Percentiles rank a stretch among this genome's conserved stretches.
Conservation (phyloP, 2,113 vertebrate species). For the Rhabdornis inornatus region DNA sequence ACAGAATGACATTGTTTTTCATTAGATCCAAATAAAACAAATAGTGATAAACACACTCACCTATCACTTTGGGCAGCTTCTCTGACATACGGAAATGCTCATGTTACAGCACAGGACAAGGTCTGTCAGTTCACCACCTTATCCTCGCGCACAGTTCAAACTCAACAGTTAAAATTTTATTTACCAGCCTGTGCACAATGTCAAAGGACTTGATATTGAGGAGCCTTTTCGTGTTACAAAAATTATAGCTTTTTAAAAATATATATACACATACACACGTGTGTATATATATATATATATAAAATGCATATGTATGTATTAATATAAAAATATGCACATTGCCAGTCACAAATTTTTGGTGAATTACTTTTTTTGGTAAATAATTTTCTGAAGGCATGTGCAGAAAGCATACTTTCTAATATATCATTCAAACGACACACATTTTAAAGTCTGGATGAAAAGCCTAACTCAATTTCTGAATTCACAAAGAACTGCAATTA, state of each 20-base stretch:
- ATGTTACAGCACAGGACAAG: accelerated
- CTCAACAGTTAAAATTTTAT: not conserved
- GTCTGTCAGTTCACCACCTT: not conserved
- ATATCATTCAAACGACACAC: not conserved
- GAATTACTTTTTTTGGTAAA: not conserved
- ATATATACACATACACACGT: accelerated
- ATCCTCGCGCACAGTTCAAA: not conserved
- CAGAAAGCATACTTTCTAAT: not conserved
- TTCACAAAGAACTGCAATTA: not conserved
- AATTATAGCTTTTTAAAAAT: not conserved
- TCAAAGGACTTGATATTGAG: not conserved
- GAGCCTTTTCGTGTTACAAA: not conserved
- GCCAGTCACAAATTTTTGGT: not conserved
- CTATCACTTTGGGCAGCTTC: not conserved
- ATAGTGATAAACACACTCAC: not conserved
- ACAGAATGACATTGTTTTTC: not conserved
- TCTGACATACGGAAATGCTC: not conserved
- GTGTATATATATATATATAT: not conserved
- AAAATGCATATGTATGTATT: not conserved
- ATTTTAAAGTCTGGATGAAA: not conserved
- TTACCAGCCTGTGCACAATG: not conserved
- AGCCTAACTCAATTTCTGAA: not conserved
- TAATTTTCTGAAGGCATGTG: not conserved
- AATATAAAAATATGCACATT: not conserved
- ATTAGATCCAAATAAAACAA: not conserved